Base-by-base conservation (phyloP, 2,113 vertebrate species). In the Microtus pennsylvanicus region DNA sequence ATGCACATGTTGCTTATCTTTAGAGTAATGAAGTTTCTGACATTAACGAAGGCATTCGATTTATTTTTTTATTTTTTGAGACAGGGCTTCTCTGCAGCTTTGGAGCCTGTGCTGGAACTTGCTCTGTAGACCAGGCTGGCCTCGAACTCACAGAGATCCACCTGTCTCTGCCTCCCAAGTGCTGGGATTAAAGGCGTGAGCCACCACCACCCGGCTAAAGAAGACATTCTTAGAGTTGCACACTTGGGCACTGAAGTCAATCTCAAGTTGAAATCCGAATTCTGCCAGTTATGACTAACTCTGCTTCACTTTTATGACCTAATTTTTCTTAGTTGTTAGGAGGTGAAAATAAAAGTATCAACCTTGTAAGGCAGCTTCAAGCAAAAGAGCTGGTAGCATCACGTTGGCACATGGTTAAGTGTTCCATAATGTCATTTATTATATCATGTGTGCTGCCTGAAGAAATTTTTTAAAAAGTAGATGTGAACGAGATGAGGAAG, bases 21-120 rank as follows among this genome's bases (percentile, higher is more conserved):
- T 67, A 55, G 50, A 95, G 28, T 80, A 96, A 94, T 69, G 61
- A 93, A 35, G 2, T n/a, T 87, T 94, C 52, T 81, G 78, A 96
- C 72, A 42, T 80, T 87, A 72, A 89, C 55, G 89, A 85, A 38
- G 45, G 10, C 45, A 50, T 42, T 96, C 42, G 19, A 58, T 58
- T 58, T 58, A 58, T n/a, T 58, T 58, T 58, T 58, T 58, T 21
- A 21, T 58, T 58, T 58, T 58, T 58, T 58, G 58, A 21, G 58
- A 58, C 1, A 58, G 58, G 19, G 58, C 21, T 58, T 58, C 17
- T 58, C 58, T 58, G 19, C 19, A 58, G 58, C 19, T 58, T 58
- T 58, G 58, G 58, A 58, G 19, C 58, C 58, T 58, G 55, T 58
- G 58, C 58, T 58, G 58, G 58, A 58, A 58, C 58, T 58, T 7